Percentiles rank a stretch among this genome's conserved stretches.
phyloP scores from a whole-genome alignment of 2,888 invertebrate species.

The Osedax fenrisi region DNA sequence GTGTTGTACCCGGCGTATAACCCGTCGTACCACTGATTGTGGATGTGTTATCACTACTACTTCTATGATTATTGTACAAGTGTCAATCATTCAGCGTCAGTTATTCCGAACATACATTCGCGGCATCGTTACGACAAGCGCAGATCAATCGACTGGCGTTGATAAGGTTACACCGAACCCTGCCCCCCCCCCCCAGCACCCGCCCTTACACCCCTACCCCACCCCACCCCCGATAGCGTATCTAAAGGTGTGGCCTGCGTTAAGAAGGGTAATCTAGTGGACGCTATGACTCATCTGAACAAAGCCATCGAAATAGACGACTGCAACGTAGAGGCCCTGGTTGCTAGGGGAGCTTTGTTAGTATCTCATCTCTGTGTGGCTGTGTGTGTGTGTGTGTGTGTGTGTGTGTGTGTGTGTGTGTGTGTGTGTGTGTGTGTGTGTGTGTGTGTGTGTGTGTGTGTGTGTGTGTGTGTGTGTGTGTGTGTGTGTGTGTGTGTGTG shows the following conservation, averaged over 20 bases:
- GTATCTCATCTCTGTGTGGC: slow-evolving; percentile 6
- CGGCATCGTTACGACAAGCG: neutral
- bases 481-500: neutral
- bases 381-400: slow-evolving; percentile 17
- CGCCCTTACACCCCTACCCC: no score
- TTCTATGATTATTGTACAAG: no score
- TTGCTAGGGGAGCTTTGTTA: slow-evolving; percentile 58
- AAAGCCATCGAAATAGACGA: slow-evolving; percentile 46
- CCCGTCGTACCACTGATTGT: no score
- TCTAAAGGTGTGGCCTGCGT: slow-evolving; percentile 87
- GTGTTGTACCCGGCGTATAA: no score
- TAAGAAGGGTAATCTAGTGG: slow-evolving; percentile 61
- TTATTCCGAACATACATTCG: neutral
- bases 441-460: slow-evolving; percentile 5
- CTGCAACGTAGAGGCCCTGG: slow-evolving; percentile 78
- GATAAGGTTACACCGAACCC: neutral
- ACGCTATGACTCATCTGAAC: slow-evolving; percentile 47
- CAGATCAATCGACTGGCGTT: neutral
- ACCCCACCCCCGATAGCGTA: slow-evolving; percentile 64
- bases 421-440: slow-evolving; percentile 21
- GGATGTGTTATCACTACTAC: no score
- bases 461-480: slow-evolving; percentile 2
- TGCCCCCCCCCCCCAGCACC: no score
- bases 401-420: slow-evolving; percentile 22
- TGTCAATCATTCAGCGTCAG: neutral